Conservation (phyloP, 2,888 invertebrate genomes). For the Microdon myrmicae region DNA sequence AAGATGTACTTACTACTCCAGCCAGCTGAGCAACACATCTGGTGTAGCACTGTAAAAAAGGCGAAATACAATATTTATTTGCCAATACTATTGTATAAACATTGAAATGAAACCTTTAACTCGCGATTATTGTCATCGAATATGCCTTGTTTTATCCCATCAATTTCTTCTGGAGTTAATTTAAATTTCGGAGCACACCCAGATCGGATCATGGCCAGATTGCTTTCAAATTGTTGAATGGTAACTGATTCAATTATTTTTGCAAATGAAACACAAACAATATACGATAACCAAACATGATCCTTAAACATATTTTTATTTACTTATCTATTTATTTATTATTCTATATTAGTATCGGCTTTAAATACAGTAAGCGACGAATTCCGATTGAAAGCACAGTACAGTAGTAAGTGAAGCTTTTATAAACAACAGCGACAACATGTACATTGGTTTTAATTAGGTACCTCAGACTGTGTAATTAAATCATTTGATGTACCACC, state of each 20-base stretch:
- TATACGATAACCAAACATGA: constrained; percentile 1
- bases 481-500: neutral
- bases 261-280: constrained; percentile 4
- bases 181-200: constrained; percentile 63
- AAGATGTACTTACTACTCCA: constrained; percentile 58
- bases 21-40: constrained; percentile 62
- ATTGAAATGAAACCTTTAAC: constrained; percentile 57
- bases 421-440: constrained; percentile 12
- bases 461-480: constrained; percentile 26
- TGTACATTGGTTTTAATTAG: constrained; percentile 19
- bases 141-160: constrained; percentile 58
- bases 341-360: too few species aligned
- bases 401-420: constrained; percentile 8
- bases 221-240: constrained; percentile 62
- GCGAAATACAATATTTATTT: neutral
- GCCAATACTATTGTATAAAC: neutral
- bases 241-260: constrained; percentile 47
- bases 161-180: constrained; percentile 56
- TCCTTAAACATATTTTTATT: constrained; percentile 25
- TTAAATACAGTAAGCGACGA: too few species aligned
- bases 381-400: constrained; percentile 5
- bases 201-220: constrained; percentile 63
- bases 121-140: constrained; percentile 59
- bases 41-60: constrained; percentile 59
- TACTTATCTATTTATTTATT: too few species aligned